Evolutionary conservation across 2,797 vertebrate genomes (phyloP), one percentile per base, ranked within the genome.

Genomic region (Threskiornis aethiopicus): DNA sequence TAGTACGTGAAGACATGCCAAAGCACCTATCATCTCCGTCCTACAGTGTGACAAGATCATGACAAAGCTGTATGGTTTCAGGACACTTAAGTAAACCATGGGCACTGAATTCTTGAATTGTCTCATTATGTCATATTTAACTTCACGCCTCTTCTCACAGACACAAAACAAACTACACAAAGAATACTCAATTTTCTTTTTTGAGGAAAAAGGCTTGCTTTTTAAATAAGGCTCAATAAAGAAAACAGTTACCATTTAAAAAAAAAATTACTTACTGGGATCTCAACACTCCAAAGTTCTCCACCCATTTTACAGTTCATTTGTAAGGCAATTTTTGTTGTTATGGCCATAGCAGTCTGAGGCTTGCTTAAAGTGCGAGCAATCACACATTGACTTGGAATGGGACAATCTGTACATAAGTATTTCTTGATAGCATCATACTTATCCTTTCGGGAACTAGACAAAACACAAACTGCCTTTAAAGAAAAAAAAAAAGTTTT

Each of bases 261-360:
- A 64, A 66, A 10, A 7, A 33, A 41, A 24, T 3, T 55, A 97
- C 98, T 98, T 96, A 99, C 99, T 1, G 99, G 99, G 86, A 99
- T 99, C 82, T 99, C 99, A 6, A 99, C 98, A 11, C 98, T 98
- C 99, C 99, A 99, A 26, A 99, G 99, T 59, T 99, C 99, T 92
- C 99, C 99, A 37, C 99, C 99, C 98, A 99, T 99, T 98, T 99
- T 99, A 97, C 99, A 99, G 84, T 99, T 99, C 97, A 99, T 99
- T 96, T 99, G 99, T 71, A 99, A 96, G 25, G 98, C 99, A 10
- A 99, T 99, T 98, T 99, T 99, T 13, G 99, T 99, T 16, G 98
- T 99, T n/a, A 99, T 97, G 4, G 99, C 98, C 99, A 99, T 98
- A 67, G 99, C 96, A 0, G 98, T 96, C 91, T 99, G 99, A 29